Evolutionary conservation across 2,113 vertebrate genomes (phyloP).

Genomic region (Phasianus colchicus): DNA sequence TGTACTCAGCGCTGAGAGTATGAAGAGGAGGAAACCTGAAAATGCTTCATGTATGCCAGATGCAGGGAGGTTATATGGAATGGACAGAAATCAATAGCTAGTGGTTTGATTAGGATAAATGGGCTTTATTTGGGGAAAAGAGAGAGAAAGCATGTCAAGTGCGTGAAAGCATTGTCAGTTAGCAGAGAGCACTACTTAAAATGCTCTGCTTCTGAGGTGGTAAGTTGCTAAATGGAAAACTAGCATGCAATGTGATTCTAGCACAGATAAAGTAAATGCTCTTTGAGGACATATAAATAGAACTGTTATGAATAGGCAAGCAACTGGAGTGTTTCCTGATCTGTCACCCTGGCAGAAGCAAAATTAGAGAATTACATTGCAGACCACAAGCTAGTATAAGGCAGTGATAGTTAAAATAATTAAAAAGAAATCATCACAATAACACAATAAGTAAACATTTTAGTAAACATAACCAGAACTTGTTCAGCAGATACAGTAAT

Average conservation of each 20-base stretch:
- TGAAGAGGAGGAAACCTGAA: neutral
- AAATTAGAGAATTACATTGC: neutral
- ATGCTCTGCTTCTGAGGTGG: conserved; percentile 19
- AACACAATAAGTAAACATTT: neutral
- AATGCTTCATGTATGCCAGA: neutral
- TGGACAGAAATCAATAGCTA: conserved; percentile 23
- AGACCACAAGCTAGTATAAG: neutral
- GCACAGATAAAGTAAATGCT: conserved; percentile 62
- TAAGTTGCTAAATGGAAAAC: conserved; percentile 65
- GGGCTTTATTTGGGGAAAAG: conserved; percentile 27
- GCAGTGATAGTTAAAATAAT: neutral
- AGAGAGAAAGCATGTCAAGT: neutral
- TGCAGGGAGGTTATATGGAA: conserved; percentile 15
- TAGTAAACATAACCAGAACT: neutral
- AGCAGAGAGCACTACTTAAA: conserved; percentile 31
- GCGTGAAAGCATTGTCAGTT: neutral
- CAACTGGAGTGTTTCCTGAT: conserved; percentile 52
- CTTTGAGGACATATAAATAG: conserved; percentile 63
- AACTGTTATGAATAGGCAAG: conserved; percentile 30
- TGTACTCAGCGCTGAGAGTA: neutral
- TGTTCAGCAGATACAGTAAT: neutral
- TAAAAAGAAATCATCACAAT: neutral
- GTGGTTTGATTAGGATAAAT: conserved; percentile 53
- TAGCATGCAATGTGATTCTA: conserved; percentile 53
- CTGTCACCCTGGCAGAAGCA: neutral